Percentiles rank a stretch among this genome's conserved stretches.
Conservation (phyloP, 1,140 invertebrate genomes). For the Pseudomyrmex cubaensis region DNA sequence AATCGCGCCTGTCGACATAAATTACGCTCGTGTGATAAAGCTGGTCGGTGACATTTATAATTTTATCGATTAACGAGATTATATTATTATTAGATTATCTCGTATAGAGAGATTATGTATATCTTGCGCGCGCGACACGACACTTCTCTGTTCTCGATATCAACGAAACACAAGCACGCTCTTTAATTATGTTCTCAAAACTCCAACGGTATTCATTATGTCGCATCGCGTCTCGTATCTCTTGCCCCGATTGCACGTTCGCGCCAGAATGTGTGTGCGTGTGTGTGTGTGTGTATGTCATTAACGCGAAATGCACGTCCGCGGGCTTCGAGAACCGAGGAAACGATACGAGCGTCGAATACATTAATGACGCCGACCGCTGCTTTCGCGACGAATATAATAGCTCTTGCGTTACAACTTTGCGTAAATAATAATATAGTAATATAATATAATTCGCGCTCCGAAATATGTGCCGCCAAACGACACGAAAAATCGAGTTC, state of each 20-base stretch:
- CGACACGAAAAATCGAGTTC: conserved; percentile 65
- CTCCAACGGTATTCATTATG: conserved; percentile 19
- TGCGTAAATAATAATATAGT: too few relatives aligned
- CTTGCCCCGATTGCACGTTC: neutral
- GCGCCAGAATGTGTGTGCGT: neutral
- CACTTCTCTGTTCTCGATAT: conserved; percentile 16
- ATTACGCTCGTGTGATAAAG: conserved; percentile 29
- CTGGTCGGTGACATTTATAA: conserved; percentile 19
- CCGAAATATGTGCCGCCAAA: conserved; percentile 49
- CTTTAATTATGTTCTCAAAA: conserved; percentile 4
- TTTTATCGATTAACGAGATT: conserved; percentile 39
- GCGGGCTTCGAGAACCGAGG: conserved; percentile 25
- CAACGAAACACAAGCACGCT: neutral
- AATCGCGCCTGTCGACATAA: conserved; percentile 32
- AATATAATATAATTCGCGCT: neutral
- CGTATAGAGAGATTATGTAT: neutral
- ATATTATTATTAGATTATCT: conserved; percentile 22
- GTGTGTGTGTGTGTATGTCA: conserved; percentile 4
- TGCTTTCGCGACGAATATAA: conserved; percentile 5
- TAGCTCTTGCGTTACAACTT: neutral
- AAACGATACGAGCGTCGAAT: conserved; percentile 43
- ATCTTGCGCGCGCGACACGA: conserved; percentile 5
- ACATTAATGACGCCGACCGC: neutral
- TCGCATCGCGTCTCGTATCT: conserved; percentile 28
- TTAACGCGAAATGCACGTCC: conserved; percentile 47